Evolutionary conservation across 2,113 vertebrate genomes (phyloP).

Genomic region (Typhlomys cinereus): DNA sequence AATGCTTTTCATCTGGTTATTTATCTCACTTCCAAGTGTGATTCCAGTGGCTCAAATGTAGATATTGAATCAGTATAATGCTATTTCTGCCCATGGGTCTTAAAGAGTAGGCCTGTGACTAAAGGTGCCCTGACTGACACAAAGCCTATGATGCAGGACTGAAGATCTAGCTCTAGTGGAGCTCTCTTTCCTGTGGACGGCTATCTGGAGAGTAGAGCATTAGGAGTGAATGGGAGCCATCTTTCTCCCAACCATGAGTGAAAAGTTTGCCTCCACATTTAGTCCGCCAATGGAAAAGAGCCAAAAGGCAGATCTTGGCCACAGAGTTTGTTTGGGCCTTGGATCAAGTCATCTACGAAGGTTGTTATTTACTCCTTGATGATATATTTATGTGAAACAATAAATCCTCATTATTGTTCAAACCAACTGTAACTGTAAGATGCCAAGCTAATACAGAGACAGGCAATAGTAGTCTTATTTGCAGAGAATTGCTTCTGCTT

Average conservation of each 20-base stretch:
- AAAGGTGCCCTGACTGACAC: neutral
- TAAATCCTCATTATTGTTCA: constrained; percentile 20
- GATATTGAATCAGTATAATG: constrained; percentile 20
- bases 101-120: neutral
- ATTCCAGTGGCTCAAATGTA: neutral
- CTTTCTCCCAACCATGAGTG: neutral
- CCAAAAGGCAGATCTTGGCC: neutral
- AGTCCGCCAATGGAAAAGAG: neutral
- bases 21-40: neutral
- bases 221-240: neutral
- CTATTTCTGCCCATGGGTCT: neutral
- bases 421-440: constrained; percentile 26
- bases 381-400: constrained; percentile 39
- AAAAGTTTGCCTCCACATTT: neutral
- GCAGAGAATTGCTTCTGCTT: constrained; percentile 25
- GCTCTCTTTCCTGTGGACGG: neutral
- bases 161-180: rapidly evolving
- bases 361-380: neutral
- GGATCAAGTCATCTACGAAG: constrained; percentile 1
- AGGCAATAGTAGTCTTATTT: neutral
- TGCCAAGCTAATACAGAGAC: neutral
- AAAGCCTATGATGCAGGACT: neutral
- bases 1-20: neutral
- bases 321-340: neutral
- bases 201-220: neutral